Base-by-base conservation (phyloP, 2,888 invertebrate genomes). In the Gibbula magus region DNA sequence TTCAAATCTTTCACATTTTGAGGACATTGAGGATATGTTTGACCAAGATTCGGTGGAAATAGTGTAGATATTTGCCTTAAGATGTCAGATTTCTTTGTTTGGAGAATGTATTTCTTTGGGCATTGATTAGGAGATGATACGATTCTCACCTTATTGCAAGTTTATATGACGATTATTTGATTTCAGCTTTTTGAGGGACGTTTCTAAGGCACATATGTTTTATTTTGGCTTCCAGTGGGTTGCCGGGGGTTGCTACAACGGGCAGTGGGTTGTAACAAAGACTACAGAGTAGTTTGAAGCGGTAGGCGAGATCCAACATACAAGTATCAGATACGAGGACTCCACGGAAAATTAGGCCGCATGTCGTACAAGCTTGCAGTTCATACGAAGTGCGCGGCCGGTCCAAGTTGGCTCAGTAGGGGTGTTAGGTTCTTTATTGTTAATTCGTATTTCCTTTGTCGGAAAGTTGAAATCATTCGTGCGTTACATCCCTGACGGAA, bases 361-460 rank as follows among this genome's bases (percentile, higher is more conserved):
- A 75, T 75, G 75, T 75, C 35, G 75, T 53, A 75, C 75, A 75
- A 54, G 75, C 75, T 75, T 70, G 75, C 53, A 75, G 75, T 75
- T 75, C 75, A 75, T 75, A 39, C 73, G 20, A 20, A 75, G 75
- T 75, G 75, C 53, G 53, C 22, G 75, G 53, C 54, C 32, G 35
- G 75, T 75, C 54, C 54, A 75, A 54, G 53, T 75, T 22, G 53
- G 29, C 10, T 35, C 29, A 16, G 52, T 13, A 74, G 75, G 75
- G 75, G 75, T 25, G 75, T 54, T 8, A 32, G 54, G 53, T 29
- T 52, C 22, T 25, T 53, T 35, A 75, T 75, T 53, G 70, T 70
- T 70, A 39, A 70, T 70, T 70, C 70, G 39, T 32, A 35, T 70
- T 70, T 39, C 70, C 70, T 70, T 70, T 70, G 70, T 70, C 35